These are phyloP conservation scores for Drosophila jambulina DNA, from an alignment of 1,140 invertebrate species.

Conservation along the genomic window DNA sequence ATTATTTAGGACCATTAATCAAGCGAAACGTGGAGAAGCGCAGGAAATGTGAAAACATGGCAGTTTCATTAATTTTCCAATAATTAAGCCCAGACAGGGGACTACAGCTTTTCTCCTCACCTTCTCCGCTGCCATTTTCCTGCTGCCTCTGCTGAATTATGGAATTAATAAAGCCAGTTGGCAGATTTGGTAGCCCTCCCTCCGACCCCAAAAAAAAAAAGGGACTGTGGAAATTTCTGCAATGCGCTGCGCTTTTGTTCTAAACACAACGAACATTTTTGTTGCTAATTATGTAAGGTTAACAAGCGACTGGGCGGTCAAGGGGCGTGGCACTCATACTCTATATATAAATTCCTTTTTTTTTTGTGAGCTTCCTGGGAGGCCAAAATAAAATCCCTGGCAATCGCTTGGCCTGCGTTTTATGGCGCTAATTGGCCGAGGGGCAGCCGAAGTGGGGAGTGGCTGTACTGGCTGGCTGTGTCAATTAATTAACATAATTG, in stretches of 20 bases:
- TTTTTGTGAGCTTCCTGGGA: conserved; percentile 21
- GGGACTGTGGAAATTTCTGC: conserved; percentile 51
- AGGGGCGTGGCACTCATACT: conserved; percentile 34
- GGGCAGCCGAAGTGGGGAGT: conserved; percentile 1
- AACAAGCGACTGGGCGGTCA: conserved; percentile 42
- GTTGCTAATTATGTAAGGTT: conserved; percentile 80
- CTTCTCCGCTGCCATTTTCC: conserved; percentile 26
- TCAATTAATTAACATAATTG: conserved; percentile 83
- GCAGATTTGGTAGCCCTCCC: conserved; percentile 30
- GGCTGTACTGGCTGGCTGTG: conserved; percentile 48
- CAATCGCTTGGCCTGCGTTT: conserved; percentile 72
- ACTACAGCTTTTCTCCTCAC: conserved; percentile 10
- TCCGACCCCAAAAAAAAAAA: neutral
- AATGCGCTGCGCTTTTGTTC: conserved; percentile 75
- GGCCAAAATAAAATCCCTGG: conserved; percentile 61
- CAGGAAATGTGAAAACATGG: conserved; percentile 68
- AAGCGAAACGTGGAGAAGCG: conserved; percentile 54
- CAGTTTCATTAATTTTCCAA: conserved; percentile 82
- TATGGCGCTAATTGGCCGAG: conserved; percentile 71
- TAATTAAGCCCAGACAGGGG: conserved; percentile 68
- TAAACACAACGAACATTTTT: conserved; percentile 74
- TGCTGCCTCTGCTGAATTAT: conserved; percentile 66
- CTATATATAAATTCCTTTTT: conserved; percentile 25
- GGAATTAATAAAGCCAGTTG: conserved; percentile 79
- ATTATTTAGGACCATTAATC: conserved; percentile 61